phyloP scores from a whole-genome alignment of 2,113 vertebrate species.

The Hiodon alosoides region DNA sequence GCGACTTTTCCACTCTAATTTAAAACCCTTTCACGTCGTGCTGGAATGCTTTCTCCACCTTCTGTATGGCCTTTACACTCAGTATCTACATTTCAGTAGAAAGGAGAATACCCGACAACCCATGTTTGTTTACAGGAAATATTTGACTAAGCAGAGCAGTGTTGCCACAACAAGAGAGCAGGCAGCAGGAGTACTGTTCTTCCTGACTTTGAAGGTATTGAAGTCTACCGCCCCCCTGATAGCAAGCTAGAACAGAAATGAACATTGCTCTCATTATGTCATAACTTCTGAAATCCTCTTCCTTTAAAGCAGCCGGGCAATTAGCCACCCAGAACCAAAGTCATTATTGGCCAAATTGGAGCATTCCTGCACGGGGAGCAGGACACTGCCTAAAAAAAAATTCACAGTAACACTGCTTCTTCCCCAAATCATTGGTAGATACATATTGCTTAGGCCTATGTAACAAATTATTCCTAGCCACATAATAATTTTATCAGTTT shows the following conservation, averaged over 20 bases:
- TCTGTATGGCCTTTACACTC: slow-evolving; percentile 16
- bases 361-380: no score
- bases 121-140: slow-evolving; percentile 12
- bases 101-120: background rate
- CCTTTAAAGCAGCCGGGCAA: background rate
- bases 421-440: no score
- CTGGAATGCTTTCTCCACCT: slow-evolving; percentile 1
- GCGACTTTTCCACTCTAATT: background rate
- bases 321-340: no score
- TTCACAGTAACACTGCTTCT: no score
- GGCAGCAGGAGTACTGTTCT: background rate
- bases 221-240: background rate
- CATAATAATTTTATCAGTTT: no score
- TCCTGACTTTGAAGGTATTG: slow-evolving; percentile 5
- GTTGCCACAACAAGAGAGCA: slow-evolving; percentile 6
- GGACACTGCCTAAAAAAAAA: no score
- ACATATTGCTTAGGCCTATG: no score
- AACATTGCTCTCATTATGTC: slow-evolving; percentile 3
- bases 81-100: slow-evolving; percentile 5
- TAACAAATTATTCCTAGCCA: no score
- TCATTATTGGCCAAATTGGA: no score
- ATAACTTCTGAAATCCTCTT: background rate
- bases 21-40: slow-evolving; percentile 12
- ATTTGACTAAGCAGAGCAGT: background rate
- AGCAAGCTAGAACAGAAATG: background rate